A percentile compares a stretch with the other conserved stretches of the same genome.
Conservation (phyloP, 2,888 invertebrate species). For the Xestia sexstrigata region DNA sequence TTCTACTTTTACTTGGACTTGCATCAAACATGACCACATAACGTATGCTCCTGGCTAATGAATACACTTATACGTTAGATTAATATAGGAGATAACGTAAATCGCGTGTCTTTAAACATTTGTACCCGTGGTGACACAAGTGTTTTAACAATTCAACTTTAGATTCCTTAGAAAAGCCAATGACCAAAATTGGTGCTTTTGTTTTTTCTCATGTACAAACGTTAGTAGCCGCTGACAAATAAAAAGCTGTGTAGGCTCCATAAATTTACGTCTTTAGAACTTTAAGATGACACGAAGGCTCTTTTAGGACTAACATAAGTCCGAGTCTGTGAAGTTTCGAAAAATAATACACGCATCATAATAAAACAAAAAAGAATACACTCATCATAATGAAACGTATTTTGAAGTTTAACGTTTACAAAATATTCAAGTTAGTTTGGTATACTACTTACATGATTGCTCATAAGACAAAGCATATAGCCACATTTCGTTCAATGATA, state of each 20-base stretch:
- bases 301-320: neutral
- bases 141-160: neutral
- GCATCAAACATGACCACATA: conserved; percentile 23
- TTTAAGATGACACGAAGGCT: neutral
- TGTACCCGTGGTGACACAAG: neutral
- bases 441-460: neutral
- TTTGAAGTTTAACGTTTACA: neutral
- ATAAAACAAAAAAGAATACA: neutral
- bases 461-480: neutral
- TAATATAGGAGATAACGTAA: neutral
- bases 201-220: neutral
- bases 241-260: neutral
- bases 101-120: neutral
- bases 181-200: neutral
- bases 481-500: neutral
- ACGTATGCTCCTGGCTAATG: conserved; percentile 10
- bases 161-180: neutral
- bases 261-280: neutral
- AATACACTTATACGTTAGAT: neutral
- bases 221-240: neutral
- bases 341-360: neutral
- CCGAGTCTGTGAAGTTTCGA: neutral
- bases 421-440: neutral
- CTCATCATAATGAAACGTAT: neutral
- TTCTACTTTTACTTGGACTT: conserved; percentile 51